Evolutionary conservation across 1,140 invertebrate genomes (phyloP).

Genomic region (Neodiprion lecontei): DNA sequence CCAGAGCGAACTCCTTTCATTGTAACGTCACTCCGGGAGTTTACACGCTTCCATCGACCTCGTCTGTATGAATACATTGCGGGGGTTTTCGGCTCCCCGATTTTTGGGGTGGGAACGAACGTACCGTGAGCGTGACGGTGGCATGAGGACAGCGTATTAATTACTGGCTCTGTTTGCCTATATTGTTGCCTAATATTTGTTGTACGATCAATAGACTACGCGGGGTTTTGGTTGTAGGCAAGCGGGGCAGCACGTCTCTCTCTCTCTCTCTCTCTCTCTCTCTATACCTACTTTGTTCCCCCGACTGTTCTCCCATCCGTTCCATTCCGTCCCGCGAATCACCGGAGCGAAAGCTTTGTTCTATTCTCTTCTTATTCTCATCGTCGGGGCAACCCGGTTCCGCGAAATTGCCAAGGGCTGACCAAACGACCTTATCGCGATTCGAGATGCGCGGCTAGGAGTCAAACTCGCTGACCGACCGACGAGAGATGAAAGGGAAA

Average conservation of each 20-base stretch:
- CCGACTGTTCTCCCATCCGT: not conserved
- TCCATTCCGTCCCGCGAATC: slow-evolving; percentile 40
- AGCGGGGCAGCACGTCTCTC: not conserved
- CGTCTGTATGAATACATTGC: not conserved
- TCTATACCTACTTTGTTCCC: not conserved
- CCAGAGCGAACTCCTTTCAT: too few species aligned
- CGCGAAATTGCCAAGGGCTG: slow-evolving; percentile 37
- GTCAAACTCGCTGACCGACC: too few species aligned
- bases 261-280: too few species aligned
- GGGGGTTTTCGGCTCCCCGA: not conserved
- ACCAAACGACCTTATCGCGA: slow-evolving; percentile 32
- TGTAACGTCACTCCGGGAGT: not conserved
- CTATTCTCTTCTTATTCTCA: slow-evolving; percentile 28
- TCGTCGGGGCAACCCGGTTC: slow-evolving; percentile 20
- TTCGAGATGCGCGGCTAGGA: too few species aligned
- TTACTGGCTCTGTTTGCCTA: slow-evolving; percentile 34
- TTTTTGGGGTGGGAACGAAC: not conserved
- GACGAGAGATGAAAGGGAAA: too few species aligned
- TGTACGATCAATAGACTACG: slow-evolving; percentile 39
- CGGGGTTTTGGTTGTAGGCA: not conserved
- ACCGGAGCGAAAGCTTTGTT: slow-evolving; percentile 39
- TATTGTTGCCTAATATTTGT: slow-evolving; percentile 48
- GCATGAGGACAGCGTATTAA: not conserved
- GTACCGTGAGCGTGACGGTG: not conserved
- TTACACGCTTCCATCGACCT: not conserved